These are phyloP conservation scores for Atta colombica DNA, from an alignment of 1,140 invertebrate species.

Conservation along the genomic window DNA sequence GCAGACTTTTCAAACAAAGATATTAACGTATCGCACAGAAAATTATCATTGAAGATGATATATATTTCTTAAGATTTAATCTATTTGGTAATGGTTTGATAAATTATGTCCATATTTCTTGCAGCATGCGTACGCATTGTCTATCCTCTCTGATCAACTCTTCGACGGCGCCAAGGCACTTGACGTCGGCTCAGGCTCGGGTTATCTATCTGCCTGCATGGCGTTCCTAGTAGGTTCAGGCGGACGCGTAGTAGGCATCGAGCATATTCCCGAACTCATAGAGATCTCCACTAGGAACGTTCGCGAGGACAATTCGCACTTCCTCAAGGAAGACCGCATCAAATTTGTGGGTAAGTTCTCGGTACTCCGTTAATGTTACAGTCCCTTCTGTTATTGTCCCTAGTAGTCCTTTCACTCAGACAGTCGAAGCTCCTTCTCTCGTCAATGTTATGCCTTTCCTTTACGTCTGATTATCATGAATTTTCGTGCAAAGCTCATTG, in stretches of 20 bases:
- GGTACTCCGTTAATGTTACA: not conserved
- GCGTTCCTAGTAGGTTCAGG: constrained; percentile 89
- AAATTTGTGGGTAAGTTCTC: constrained; percentile 82
- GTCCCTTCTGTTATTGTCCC: not conserved
- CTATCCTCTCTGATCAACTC: constrained; percentile 82
- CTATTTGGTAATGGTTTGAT: not conserved
- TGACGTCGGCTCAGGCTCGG: constrained; percentile 92
- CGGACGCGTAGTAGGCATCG: constrained; percentile 90
- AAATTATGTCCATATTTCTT: constrained; percentile 3
- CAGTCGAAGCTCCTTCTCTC: constrained; percentile 33
- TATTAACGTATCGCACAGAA: constrained; percentile 16
- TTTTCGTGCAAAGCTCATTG: constrained; percentile 4
- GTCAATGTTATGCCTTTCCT: constrained; percentile 34
- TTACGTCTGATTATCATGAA: not conserved
- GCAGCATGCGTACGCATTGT: constrained; percentile 86
- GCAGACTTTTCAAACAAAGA: constrained; percentile 58
- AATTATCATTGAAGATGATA: not conserved
- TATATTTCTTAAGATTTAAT: not conserved
- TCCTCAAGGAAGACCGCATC: constrained; percentile 81
- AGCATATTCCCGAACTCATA: constrained; percentile 91
- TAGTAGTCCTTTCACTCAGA: constrained; percentile 18
- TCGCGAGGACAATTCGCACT: constrained; percentile 80
- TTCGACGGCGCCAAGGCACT: constrained; percentile 86
- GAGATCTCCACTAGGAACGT: constrained; percentile 81
- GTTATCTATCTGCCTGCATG: constrained; percentile 92